Evolutionary conservation across 2,888 invertebrate genomes (phyloP).

Genomic region (Leptinotarsa peninsularis): DNA sequence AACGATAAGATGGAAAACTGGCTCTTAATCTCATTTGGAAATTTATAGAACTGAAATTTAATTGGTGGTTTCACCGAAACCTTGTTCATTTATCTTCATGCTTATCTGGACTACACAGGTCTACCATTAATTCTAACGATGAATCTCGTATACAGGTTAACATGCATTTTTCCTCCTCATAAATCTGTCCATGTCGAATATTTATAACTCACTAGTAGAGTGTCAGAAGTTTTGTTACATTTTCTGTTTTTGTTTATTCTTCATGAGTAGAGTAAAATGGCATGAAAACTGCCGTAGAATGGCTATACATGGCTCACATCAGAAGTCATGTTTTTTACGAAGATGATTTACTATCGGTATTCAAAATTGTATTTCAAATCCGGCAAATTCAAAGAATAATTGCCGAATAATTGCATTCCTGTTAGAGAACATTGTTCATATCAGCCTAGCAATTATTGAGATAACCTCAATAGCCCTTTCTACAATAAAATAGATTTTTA

Average conservation of each 20-base stretch:
- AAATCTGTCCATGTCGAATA: constrained; percentile 12
- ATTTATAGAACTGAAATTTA: background rate
- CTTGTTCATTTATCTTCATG: background rate
- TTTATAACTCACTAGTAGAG: constrained; percentile 12
- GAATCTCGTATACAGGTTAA: constrained; percentile 12
- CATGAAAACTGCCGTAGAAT: too few species aligned
- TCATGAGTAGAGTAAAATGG: too few species aligned
- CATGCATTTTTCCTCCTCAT: constrained; percentile 13
- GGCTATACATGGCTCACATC: too few species aligned
- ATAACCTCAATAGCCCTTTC: too few species aligned
- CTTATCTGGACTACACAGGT: constrained; percentile 16
- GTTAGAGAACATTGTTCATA: too few species aligned
- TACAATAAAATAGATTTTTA: too few species aligned
- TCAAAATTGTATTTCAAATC: too few species aligned
- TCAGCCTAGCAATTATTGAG: too few species aligned
- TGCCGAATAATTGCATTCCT: too few species aligned
- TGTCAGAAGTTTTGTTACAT: background rate
- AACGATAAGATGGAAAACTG: background rate
- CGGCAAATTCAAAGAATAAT: too few species aligned
- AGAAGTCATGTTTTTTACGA: too few species aligned
- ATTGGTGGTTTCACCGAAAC: constrained; percentile 4
- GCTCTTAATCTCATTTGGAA: background rate
- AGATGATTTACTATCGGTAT: too few species aligned
- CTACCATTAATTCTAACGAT: constrained; percentile 20
- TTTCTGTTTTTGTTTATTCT: background rate